Evolutionary conservation across 2,113 vertebrate species (phyloP), one percentile per base, ranked within the genome.

Genomic region (Pantherophis guttatus): DNA sequence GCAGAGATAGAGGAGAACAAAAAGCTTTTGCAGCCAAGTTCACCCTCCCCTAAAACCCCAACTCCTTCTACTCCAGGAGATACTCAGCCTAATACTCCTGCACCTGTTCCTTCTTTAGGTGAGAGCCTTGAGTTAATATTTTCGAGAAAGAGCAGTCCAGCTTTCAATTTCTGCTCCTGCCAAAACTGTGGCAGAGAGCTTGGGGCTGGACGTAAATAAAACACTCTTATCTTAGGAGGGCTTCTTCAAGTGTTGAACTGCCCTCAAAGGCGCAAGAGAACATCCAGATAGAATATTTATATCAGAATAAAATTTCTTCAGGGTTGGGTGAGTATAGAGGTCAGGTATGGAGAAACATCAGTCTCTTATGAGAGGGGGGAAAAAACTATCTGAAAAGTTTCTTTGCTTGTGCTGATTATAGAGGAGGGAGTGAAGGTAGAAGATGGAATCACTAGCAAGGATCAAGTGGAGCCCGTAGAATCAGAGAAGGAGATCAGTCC

Each of bases 1-100:
- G 99, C 99, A 50, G 99, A 99, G 96, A 97, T 99, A 93, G 99
- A 99, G 96, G 99, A 99, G 95, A 99, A 98, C 96, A 99, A 99
- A 96, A 99, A 99, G 94, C 98, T 98, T 93, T 98, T 98, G 93
- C 99, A 97, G 96, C 98, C 94, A 94, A 98, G 96, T 26, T 99
- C 99, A 0, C 99, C 99, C 0, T 98, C 98, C 62, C 98, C 98
- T 50, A 98, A 98, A 96, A 98, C 98, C 59, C 98, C 98, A 7
- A 98, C 98, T 81, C 97, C 98, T 50, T 99, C 99, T 0, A 99
- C 99, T 0, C 99, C 99, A 52, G 99, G 98, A 91, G 99, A 99
- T 96, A 99, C 99, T 0, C 99, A 99, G 55, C 99, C 99, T 0
- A 99, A 99, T 96, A 99, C 99, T 1, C 99, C 99, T 59, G 97